Conservation (phyloP, 2,797 vertebrate species). For the Phrynocephalus vlangalii region DNA sequence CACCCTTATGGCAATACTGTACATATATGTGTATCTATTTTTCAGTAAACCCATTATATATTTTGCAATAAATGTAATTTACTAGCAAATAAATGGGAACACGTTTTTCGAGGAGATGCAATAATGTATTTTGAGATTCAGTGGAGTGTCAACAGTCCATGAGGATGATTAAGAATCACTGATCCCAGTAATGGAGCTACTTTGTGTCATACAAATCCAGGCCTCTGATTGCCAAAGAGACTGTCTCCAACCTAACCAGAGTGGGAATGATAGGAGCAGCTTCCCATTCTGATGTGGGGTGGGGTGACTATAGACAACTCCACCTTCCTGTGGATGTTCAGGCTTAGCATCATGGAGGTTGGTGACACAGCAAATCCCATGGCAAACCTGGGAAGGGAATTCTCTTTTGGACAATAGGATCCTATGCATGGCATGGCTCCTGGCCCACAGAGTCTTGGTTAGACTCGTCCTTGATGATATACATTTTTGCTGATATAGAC, state of each 20-base stretch:
- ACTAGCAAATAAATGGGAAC: too few relatives aligned
- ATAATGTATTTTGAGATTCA: too few relatives aligned
- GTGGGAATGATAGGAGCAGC: background rate
- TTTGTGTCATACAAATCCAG: background rate
- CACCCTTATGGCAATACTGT: too few relatives aligned
- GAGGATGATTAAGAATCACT: background rate
- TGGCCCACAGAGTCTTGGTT: background rate
- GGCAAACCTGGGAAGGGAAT: background rate
- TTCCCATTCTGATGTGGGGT: background rate
- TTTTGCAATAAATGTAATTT: too few relatives aligned
- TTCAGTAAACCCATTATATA: too few relatives aligned
- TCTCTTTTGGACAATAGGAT: background rate
- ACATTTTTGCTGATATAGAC: background rate
- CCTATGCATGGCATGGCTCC: background rate
- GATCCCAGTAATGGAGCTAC: background rate
- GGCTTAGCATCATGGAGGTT: background rate
- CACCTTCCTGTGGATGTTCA: background rate
- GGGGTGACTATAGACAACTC: background rate
- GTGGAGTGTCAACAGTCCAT: too few relatives aligned
- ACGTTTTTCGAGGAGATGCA: too few relatives aligned
- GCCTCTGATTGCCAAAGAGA: background rate
- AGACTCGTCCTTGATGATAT: background rate
- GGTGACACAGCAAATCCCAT: background rate
- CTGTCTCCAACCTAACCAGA: background rate
- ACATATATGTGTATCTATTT: too few relatives aligned